Base-by-base conservation (phyloP, 2,113 vertebrate genomes). In the Pluvianellus socialis region DNA sequence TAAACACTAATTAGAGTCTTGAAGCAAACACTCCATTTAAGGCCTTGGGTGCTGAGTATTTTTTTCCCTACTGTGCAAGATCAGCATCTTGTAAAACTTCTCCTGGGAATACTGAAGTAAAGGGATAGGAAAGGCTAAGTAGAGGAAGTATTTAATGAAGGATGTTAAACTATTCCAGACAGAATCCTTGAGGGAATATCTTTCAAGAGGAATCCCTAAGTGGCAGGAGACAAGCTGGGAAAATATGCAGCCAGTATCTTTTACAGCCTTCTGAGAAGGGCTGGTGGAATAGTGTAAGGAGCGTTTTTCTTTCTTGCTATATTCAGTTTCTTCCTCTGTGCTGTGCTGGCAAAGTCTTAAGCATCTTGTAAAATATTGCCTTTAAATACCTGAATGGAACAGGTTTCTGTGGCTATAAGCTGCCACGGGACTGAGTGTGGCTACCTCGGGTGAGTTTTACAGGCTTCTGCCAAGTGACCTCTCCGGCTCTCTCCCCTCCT, bases 161-260 rank as follows among this genome's bases (percentile, higher is more conserved):
- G 70, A 87, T 72, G 49, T 86, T 94, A 81, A 91, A 73, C 68
- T 72, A 63, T 33, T 95, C 47, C 68, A 94, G 65, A 67, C 27
- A 76, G 68, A 92, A 84, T 79, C 32, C 88, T 95, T 75, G 35
- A 81, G 92, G 86, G 86, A 94, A 33, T 91, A 89, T 87, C 70
- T 92, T 88, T 88, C 71, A 85, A 68, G 62, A 87, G 45, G 68
- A 95, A 89, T 87, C 70, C 68, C 42, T 67, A 71, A 84, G 76
- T 94, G 76, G 27, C 26, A 81, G 65, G 76, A 72, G 62, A 56
- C 44, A 88, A 94, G 40, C 86, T 93, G 91, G 86, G 68, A 94
- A 95, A 94, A 96, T 79, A 95, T 52, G 30, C 72, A 79, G 28
- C 47, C 23, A 52, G 9, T 61, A 59, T 72, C 44, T 87, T 94